Evolutionary conservation across 2,113 vertebrate genomes (phyloP).

Genomic region (Gallinago undulata): DNA sequence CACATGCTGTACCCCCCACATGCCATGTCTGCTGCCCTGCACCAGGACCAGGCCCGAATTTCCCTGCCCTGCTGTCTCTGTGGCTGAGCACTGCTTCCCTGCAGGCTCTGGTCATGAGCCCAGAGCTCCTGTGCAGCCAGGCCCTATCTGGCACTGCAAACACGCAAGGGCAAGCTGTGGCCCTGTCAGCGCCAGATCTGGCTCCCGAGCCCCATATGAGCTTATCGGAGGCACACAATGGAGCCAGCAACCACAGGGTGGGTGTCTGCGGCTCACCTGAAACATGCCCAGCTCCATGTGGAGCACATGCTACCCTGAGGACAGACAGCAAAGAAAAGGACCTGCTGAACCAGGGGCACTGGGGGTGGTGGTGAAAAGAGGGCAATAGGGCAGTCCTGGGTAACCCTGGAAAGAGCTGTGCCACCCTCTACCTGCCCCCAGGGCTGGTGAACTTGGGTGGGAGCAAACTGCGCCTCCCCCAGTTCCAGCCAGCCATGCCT

Average conservation of each 20-base stretch:
- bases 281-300: not conserved
- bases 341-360: not conserved
- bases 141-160: not conserved
- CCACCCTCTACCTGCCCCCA: not conserved
- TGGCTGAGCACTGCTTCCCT: rapidly evolving
- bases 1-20: rapidly evolving
- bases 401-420: not conserved
- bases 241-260: not conserved
- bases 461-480: rapidly evolving
- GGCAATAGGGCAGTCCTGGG: not conserved
- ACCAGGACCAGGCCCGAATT: not conserved
- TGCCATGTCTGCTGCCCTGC: rapidly evolving
- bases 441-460: rapidly evolving
- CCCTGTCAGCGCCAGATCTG: rapidly evolving
- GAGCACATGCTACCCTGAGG: not conserved
- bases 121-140: rapidly evolving
- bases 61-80: not conserved
- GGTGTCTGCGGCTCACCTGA: rapidly evolving
- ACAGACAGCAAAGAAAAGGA: not conserved
- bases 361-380: rapidly evolving
- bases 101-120: not conserved
- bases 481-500: not conserved
- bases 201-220: not conserved
- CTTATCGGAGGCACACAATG: rapidly evolving
- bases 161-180: rapidly evolving